Evolutionary conservation across 2,113 vertebrate species (phyloP), one percentile per base, ranked within the genome.

Genomic region (Protobothrops flavoviridis): DNA sequence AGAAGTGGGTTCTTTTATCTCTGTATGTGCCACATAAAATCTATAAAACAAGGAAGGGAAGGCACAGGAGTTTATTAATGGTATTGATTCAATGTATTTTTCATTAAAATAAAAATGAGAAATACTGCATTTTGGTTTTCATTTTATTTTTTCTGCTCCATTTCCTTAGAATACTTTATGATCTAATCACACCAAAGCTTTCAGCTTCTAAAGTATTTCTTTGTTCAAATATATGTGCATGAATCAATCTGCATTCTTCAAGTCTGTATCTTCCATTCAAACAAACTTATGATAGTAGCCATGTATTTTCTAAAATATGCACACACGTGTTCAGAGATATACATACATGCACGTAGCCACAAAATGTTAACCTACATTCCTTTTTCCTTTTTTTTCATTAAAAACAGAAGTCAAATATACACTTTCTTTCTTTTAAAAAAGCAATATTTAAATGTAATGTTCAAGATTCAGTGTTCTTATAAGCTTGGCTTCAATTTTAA

Each of bases 101-200:
- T 24, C 0, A 7, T 26, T 43, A 20, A 45, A 93, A 12, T 86
- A 90, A 94, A 94, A 90, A 74, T 64, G 81, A 87, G 91, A 87
- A 94, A 92, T 91, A 55, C 43, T 15, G n/a, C 39, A 7, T 0
- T 12, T 92, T 92, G 39, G 48, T 90, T 91, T n/a, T 87, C n/a
- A 24, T 39, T 91, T 90, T 91, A 92, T 3, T 52, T 59, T 92
- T 92, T 64, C 10, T 1, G 0, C 87, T 90, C 91, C 0, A 0
- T 85, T 91, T 53, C 57, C 53, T 45, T 1, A 74, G n/a, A 89
- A 74, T 90, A 15, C 92, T 94, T 91, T 24, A 33, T 85, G 59
- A 91, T 95, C 86, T 93, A 92, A n/a, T 90, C 91, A 57, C 86
- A 94, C 61, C 86, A 93, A 87, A 87, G 90, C 6, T 57, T 91